A percentile compares a stretch with the other conserved stretches of the same genome.
Conservation (phyloP, 2,113 vertebrate genomes). For the Anser cygnoides region DNA sequence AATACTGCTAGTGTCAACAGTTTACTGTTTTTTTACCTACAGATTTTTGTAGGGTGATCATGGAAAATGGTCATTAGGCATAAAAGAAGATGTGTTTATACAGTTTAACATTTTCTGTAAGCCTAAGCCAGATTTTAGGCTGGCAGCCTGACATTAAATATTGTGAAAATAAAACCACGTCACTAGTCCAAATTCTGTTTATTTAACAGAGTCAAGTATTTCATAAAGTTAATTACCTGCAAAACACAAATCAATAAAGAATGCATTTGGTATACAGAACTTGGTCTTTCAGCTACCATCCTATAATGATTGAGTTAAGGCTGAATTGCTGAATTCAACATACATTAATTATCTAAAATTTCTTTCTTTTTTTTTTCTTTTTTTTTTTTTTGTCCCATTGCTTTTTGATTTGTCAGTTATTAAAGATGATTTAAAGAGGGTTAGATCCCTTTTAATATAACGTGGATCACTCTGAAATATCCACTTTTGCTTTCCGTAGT, state of each 20-base stretch:
- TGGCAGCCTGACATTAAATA: neutral
- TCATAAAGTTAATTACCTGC: conserved; percentile 34
- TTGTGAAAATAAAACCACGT: neutral
- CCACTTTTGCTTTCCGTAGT: neutral
- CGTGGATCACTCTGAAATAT: neutral
- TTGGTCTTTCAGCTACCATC: neutral
- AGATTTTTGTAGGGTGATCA: neutral
- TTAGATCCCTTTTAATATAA: neutral
- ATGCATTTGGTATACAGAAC: conserved; percentile 11
- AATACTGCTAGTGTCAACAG: neutral
- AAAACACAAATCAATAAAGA: conserved; percentile 4
- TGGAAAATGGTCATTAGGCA: neutral
- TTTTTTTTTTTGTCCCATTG: neutral
- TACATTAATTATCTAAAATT: neutral
- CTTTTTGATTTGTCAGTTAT: neutral
- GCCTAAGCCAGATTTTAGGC: neutral
- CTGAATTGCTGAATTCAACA: neutral
- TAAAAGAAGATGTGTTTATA: neutral
- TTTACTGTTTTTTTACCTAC: neutral
- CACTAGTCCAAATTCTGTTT: neutral
- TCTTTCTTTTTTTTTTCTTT: neutral
- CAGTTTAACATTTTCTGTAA: neutral
- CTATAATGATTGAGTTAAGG: neutral
- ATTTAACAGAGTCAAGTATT: neutral
- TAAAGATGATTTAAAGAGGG: neutral